These are phyloP conservation scores for Belonocnema kinseyi DNA, from an alignment of 1,140 invertebrate species.

Conservation along the genomic window DNA sequence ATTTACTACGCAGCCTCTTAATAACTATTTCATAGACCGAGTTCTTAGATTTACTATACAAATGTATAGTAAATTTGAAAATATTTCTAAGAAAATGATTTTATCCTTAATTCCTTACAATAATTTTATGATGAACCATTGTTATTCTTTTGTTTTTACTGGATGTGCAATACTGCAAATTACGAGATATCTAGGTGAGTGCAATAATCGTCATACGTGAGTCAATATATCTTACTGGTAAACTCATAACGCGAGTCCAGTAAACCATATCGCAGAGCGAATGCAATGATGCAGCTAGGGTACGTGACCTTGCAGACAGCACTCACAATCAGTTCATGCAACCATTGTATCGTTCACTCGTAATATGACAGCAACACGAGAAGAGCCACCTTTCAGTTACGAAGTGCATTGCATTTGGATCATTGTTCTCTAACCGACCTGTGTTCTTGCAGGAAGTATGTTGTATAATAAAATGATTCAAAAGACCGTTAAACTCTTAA, in stretches of 20 bases:
- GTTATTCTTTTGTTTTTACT: too few species aligned
- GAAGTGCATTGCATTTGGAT: neutral
- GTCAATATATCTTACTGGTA: neutral
- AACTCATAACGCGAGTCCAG: constrained; percentile 3
- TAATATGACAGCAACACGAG: neutral
- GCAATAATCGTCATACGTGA: constrained; percentile 1
- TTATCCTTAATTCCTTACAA: too few species aligned
- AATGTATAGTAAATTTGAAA: too few species aligned
- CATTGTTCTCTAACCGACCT: constrained; percentile 7
- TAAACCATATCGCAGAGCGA: neutral
- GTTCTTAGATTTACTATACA: too few species aligned
- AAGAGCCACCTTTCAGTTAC: neutral
- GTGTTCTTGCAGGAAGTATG: neutral
- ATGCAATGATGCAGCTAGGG: constrained; percentile 19
- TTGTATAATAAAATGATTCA: constrained; percentile 7
- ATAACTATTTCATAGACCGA: too few species aligned
- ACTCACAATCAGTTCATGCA: constrained; percentile 22
- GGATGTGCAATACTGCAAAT: neutral
- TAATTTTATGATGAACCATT: too few species aligned
- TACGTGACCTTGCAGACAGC: constrained; percentile 7
- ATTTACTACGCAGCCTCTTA: too few species aligned
- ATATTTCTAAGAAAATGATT: too few species aligned
- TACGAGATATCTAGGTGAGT: neutral
- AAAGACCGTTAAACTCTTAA: neutral
- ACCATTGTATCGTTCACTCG: constrained; percentile 21